Evolutionary conservation across 2,797 vertebrate species (phyloP), one percentile per base, ranked within the genome.

Genomic region (Acanthurus leucopareius): DNA sequence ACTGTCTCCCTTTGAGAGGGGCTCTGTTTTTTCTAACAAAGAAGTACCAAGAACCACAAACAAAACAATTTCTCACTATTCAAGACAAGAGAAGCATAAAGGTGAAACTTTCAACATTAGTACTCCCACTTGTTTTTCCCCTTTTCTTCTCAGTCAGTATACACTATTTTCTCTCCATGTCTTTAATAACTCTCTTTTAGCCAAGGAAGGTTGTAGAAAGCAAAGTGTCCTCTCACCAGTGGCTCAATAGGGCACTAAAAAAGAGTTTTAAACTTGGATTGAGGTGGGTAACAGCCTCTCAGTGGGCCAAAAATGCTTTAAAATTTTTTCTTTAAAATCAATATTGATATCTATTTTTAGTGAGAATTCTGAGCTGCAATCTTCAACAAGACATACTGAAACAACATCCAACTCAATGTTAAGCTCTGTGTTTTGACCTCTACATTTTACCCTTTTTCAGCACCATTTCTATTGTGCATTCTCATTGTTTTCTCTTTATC

Each of bases 21-120:
- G 32, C 13, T 57, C 15, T 25, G 19, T 54, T 52, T 75, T 75
- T 38, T 57, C 66, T 40, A 13, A 61, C 45, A 62, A 70, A 73
- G 45, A 7, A 56, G 8, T 8, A 22, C 53, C 1, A 3, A 42
- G 19, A 22, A 11, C 16, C 10, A 58, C 38, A 44, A 22, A 53
- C 38, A 40, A 61, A 45, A 56, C 20, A 52, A 48, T 52, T 17
- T 10, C 42, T 42, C 17, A 56, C 13, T 58, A 71, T 71, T 53
- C 40, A 42, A 42, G 9, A 52, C 32, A 64, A 51, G 40, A 63
- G 15, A 20, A 56, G 16, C 40, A n/a, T 35, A 56, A 22, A 38
- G 5, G 16, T 47, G 38, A 38, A 64, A 20, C 16, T 17, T 68
- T 49, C 22, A 17, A 57, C 61, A 66, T 48, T 5, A 19, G 8